Conservation (phyloP, 2,797 vertebrate genomes). For the Garrulus glandarius region DNA sequence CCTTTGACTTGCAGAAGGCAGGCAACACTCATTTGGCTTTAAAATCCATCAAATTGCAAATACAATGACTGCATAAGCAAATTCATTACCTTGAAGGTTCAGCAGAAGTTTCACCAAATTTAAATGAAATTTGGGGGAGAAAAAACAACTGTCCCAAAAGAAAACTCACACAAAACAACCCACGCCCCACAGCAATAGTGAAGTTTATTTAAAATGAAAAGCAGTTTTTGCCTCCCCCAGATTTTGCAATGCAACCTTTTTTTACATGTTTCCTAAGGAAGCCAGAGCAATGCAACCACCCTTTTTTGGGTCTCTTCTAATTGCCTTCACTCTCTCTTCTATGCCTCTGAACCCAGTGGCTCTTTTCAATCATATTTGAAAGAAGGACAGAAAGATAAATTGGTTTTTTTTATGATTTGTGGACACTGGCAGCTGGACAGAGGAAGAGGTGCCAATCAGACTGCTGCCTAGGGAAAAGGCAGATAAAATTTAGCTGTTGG, state of each 20-base stretch:
- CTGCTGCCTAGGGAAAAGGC: not conserved
- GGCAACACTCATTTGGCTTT: not conserved
- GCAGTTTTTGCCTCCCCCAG: not conserved
- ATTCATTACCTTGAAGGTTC: not conserved
- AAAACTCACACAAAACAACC: not conserved
- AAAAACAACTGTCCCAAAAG: accelerated
- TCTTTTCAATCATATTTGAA: not conserved
- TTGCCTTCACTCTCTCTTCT: not conserved
- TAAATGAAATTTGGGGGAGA: accelerated
- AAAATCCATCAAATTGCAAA: not conserved
- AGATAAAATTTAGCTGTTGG: not conserved
- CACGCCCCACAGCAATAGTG: not conserved
- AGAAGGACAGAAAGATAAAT: not conserved
- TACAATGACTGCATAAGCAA: not conserved
- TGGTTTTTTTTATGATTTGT: not conserved
- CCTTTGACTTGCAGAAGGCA: not conserved
- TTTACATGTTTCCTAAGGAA: not conserved
- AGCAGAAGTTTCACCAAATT: not conserved
- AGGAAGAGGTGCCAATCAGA: not conserved
- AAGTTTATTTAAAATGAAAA: not conserved
- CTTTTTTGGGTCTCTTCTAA: not conserved
- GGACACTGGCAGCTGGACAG: not conserved
- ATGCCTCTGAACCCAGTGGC: not conserved
- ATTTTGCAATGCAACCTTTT: not conserved
- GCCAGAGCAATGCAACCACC: accelerated